Base-by-base conservation (phyloP, 2,113 vertebrate genomes). In the Todiramphus chloris region DNA sequence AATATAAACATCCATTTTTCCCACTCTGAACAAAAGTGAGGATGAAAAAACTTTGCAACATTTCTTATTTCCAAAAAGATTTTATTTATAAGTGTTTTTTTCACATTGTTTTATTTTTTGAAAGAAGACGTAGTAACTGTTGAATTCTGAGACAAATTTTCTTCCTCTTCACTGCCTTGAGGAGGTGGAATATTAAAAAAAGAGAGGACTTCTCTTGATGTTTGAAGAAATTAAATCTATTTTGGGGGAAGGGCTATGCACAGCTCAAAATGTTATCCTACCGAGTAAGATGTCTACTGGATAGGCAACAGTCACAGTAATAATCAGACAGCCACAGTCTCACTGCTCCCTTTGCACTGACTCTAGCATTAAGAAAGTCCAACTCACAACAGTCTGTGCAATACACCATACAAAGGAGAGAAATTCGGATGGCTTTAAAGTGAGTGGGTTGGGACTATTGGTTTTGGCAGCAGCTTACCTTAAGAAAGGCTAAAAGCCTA, bases 381-480 rank as follows among this genome's bases (percentile, higher is more conserved):
- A 90, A 25, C 46, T 75, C 48, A 50, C 28, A 87, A 21, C 23
- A 16, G 3, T 28, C 55, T 60, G 44, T 35, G 20, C 37, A 44
- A 78, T 2, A 44, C 41, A 35, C 30, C 60, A 30, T 2, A 55
- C 1, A 16, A 43, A 75, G 23, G 18, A 67, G 16, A 59, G 11
- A 25, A 50, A 82, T 44, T 41, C 25, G 41, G 24, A 37, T 21
- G 28, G 60, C 28, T 87, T 85, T 51, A 75, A 72, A 31, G 44
- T 0, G 1, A 14, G 14, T 50, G 13, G 16, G 16, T 75, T 2
- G 0, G 37, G 48, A 60, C 58, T 39, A 50, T 1, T 56, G 33
- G 43, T 43, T 94, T 48, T 67, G 66, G 25, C 33, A 88, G 18
- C 19, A 69, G 27, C 19, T 56, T 63, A 20, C 53, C 66, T 80